A percentile compares a stretch with the other conserved stretches of the same genome.
These are phyloP conservation scores for Archaeoteleia sp. DNA, from an alignment of 2,888 invertebrate genomes.

Conservation along the genomic window DNA sequence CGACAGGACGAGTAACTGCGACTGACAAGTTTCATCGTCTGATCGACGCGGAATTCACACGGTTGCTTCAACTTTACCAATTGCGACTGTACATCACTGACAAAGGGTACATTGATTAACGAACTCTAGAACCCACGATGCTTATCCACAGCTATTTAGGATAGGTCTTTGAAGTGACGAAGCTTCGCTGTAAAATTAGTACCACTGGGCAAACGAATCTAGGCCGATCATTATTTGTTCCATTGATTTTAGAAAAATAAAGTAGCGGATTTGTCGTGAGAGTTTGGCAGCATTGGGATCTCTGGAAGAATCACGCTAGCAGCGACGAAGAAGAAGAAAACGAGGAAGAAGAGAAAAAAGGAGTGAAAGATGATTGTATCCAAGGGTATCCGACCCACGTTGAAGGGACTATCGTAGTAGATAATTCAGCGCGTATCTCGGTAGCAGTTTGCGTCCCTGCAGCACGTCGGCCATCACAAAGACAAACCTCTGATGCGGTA, in stretches of 20 bases:
- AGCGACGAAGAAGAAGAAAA: slow-evolving; percentile 52
- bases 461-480: slow-evolving; percentile 72
- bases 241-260: no score
- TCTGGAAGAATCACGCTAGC: slow-evolving; percentile 40
- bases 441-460: slow-evolving; percentile 69
- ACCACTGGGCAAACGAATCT: no score
- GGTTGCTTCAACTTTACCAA: slow-evolving; percentile 67
- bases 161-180: no score
- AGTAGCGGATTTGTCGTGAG: slow-evolving; percentile 38
- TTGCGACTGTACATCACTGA: slow-evolving; percentile 66
- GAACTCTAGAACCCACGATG: no score
- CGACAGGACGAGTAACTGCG: slow-evolving; percentile 48
- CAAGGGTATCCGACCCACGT: slow-evolving; percentile 60
- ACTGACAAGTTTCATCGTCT: slow-evolving; percentile 47
- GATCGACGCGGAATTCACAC: slow-evolving; percentile 66
- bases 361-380: slow-evolving; percentile 57
- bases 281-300: slow-evolving; percentile 41
- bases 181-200: no score
- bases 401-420: slow-evolving; percentile 69
- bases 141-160: no score
- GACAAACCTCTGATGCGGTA: slow-evolving; percentile 70
- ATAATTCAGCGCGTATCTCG: slow-evolving; percentile 75
- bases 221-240: no score
- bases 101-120: slow-evolving; percentile 49
- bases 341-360: slow-evolving; percentile 52